Evolutionary conservation across 2,797 vertebrate species (phyloP).

Genomic region (Notolepis coatsorum): DNA sequence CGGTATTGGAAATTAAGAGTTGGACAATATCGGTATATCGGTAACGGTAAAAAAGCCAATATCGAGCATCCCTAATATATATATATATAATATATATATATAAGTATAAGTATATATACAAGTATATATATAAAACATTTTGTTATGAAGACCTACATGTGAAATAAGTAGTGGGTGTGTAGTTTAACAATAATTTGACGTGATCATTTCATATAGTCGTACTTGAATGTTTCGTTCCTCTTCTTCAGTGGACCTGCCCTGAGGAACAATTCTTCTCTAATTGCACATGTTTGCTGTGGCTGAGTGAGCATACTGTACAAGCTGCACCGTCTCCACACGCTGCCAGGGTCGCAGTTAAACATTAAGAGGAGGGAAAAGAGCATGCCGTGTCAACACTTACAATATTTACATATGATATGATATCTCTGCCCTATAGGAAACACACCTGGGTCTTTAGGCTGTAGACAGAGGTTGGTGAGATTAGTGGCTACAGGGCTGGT

Average conservation of each 20-base stretch:
- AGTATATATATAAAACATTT: no score
- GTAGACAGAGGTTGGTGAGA: no score
- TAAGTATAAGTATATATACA: no score
- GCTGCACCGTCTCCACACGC: neutral
- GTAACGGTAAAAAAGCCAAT: no score
- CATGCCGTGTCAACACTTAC: slow-evolving; percentile 7
- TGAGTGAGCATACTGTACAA: neutral
- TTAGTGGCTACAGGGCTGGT: neutral
- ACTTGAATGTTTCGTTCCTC: neutral
- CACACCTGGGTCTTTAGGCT: slow-evolving; percentile 36
- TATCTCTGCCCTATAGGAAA: slow-evolving; percentile 47
- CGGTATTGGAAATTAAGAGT: no score
- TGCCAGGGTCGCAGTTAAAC: slow-evolving; percentile 29
- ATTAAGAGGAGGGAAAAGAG: slow-evolving; percentile 39
- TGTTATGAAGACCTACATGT: no score
- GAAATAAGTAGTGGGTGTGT: no score
- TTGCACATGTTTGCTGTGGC: neutral
- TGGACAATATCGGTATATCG: no score
- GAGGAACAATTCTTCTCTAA: neutral
- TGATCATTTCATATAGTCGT: no score
- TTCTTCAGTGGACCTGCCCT: neutral
- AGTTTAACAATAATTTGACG: no score
- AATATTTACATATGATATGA: slow-evolving; percentile 50
- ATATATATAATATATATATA: no score
- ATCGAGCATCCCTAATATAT: no score